Conservation (phyloP, 2,888 invertebrate species). For the Noctuana brunneofusca region DNA sequence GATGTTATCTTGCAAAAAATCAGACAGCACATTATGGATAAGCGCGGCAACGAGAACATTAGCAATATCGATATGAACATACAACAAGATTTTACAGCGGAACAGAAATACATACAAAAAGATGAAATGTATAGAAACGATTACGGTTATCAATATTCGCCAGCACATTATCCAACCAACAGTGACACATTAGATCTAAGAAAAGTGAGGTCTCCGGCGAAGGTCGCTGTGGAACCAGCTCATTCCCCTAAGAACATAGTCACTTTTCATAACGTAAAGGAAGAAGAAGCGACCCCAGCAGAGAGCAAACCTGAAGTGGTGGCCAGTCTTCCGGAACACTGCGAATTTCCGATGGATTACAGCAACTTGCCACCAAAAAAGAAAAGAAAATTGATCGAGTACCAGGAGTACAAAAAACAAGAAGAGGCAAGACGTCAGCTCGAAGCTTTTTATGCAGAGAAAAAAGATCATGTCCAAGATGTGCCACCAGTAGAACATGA, state of each 20-base stretch:
- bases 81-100: slow-evolving; percentile 49
- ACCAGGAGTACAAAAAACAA: slow-evolving; percentile 79
- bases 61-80: slow-evolving; percentile 49
- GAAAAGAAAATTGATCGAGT: slow-evolving; percentile 80
- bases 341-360: slow-evolving; percentile 78
- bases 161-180: slow-evolving; percentile 50
- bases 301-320: slow-evolving; percentile 62
- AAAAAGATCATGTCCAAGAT: slow-evolving; percentile 58
- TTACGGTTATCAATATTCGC: slow-evolving; percentile 56
- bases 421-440: slow-evolving; percentile 73
- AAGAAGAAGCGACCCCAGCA: slow-evolving; percentile 53
- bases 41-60: slow-evolving; percentile 66
- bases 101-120: slow-evolving; percentile 60
- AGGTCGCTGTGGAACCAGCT: slow-evolving; percentile 48
- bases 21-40: slow-evolving; percentile 79
- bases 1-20: slow-evolving; percentile 79
- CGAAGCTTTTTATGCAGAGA: slow-evolving; percentile 68
- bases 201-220: slow-evolving; percentile 72
- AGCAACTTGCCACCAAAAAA: slow-evolving; percentile 80
- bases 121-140: slow-evolving; percentile 65
- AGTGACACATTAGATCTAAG: slow-evolving; percentile 73
- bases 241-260: slow-evolving; percentile 54
- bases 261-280: slow-evolving; percentile 47
- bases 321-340: slow-evolving; percentile 69
- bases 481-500: slow-evolving; percentile 62